Base-by-base conservation (phyloP, 92 coral and sea anemone genomes). In the Muricea muricata region DNA sequence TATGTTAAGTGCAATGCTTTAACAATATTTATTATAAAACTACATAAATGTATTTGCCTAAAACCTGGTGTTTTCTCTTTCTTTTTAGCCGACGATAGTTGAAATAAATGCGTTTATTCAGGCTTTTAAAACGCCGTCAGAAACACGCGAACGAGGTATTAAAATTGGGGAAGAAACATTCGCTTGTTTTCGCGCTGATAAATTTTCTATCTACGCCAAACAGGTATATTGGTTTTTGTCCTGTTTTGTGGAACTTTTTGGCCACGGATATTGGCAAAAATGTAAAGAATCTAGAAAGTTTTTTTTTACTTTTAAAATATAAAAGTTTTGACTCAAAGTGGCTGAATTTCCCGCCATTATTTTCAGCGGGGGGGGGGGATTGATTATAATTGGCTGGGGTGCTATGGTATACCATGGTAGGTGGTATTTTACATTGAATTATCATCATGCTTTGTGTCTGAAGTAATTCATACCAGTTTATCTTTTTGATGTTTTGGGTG, bases 171-270 rank as follows among this genome's bases (percentile, higher is more conserved):
- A 96, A 11, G 66, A 63, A 26, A 75, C 91, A 37, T 96, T 94
- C 55, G 94, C 92, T 70, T 94, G 97, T 87, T 96, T 92, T 25
- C 85, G 99, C 65, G 99, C 99, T 17, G 99, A 96, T 85, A 96
- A 92, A 80, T 96, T 93, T 88, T 96, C 99, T 13, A 90, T 96
- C 5, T 96, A 96, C 89, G 99, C 94, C 30, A 96, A 94, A 85
- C 92, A 88, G 89, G 99, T 96, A 83, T 85, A 92, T 77, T 4
- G 10, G 28, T 28, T 28, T 63, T 18, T 3, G 30, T 21, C 6
- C 31, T 63, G 21, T 28, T 25, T 33, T 40, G 54, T 37, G 50
- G 10, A 70, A 23, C 21, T 7, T 17, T 34, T 39, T 3, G n/a
- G 0, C 0, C 18, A 6, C 35, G 9, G 79, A 37, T 9, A 6